Evolutionary conservation across 2,888 invertebrate species (phyloP).

Genomic region (Callinectes sapidus): DNA sequence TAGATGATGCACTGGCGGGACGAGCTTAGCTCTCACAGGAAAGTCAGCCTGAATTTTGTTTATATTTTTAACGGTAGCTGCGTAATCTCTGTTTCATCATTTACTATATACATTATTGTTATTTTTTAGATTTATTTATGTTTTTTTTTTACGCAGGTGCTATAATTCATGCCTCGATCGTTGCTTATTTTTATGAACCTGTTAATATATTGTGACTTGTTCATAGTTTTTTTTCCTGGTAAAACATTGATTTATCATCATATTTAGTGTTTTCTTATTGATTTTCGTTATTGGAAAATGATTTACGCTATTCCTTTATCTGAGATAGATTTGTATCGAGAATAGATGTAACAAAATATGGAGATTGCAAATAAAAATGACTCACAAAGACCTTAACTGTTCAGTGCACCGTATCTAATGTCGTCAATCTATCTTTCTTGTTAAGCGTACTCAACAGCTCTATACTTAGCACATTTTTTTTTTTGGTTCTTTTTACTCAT

Average conservation of each 20-base stretch:
- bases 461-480: too few species aligned
- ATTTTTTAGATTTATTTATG: too few species aligned
- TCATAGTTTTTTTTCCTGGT: background rate
- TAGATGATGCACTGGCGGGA: background rate
- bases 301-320: background rate
- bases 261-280: background rate
- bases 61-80: background rate
- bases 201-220: background rate
- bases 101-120: background rate
- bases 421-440: too few species aligned
- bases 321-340: background rate
- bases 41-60: background rate
- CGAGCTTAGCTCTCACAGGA: background rate
- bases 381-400: too few species aligned
- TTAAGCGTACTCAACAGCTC: too few species aligned
- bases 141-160: background rate
- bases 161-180: background rate
- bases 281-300: background rate
- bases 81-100: background rate
- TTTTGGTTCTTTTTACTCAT: too few species aligned
- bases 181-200: background rate
- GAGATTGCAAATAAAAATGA: too few species aligned
- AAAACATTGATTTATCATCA: background rate
- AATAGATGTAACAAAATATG: background rate
- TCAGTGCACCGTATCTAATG: too few species aligned